A percentile compares a stretch with the other conserved stretches of the same genome.
Conservation (phyloP, 2,113 vertebrate genomes). For the Chaetops frenatus region DNA sequence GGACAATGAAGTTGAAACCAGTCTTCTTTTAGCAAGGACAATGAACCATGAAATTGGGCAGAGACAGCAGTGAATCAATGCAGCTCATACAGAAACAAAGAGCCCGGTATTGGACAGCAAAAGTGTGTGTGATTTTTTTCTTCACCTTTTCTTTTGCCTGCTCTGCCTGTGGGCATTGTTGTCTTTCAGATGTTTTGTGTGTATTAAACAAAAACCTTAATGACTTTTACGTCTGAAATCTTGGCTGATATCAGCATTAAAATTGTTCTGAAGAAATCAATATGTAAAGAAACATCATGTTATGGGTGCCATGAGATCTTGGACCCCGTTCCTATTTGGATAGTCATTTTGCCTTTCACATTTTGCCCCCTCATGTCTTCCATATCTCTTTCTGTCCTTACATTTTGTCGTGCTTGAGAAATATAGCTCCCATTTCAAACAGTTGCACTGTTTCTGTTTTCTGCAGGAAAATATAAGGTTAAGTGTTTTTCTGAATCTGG, state of each 20-base stretch:
- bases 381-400: not conserved
- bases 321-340: not conserved
- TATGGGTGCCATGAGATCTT: not conserved
- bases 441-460: not conserved
- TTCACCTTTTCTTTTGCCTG: not conserved
- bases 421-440: not conserved
- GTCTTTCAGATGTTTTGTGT: not conserved
- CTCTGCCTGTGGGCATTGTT: not conserved
- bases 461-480: not conserved
- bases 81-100: not conserved
- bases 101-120: not conserved
- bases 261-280: not conserved
- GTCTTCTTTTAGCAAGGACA: not conserved
- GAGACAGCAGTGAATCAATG: not conserved
- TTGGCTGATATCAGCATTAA: not conserved
- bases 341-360: not conserved
- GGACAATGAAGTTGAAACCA: not conserved
- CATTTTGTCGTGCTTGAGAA: not conserved
- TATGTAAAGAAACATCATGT: not conserved
- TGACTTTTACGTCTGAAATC: not conserved
- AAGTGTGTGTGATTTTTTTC: not conserved
- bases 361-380: not conserved
- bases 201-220: not conserved
- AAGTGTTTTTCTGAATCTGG: not conserved
- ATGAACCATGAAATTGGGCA: slow-evolving; percentile 39